Percentiles rank a stretch among this genome's conserved stretches.
phyloP scores from a whole-genome alignment of 2,113 vertebrate species.

The Cynocephalus volans region DNA sequence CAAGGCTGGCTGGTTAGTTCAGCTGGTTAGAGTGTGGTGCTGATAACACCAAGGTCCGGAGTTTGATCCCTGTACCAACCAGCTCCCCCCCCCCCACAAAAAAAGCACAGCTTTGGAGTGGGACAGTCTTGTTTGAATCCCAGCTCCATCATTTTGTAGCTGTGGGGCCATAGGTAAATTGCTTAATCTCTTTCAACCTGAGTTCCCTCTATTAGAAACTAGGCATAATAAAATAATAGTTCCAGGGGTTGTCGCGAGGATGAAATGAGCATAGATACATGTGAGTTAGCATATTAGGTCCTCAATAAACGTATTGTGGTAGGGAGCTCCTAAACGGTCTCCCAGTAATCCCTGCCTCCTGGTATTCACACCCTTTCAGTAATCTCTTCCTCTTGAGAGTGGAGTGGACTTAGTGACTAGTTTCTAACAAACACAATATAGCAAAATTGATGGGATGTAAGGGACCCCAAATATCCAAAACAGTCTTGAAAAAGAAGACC shows the following conservation, averaged over 20 bases:
- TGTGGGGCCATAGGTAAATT: neutral
- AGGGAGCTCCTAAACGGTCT: neutral
- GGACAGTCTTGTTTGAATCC: neutral
- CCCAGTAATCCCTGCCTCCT: neutral
- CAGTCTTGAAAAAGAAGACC: neutral
- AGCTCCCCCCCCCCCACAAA: too few relatives aligned
- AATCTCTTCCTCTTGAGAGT: neutral
- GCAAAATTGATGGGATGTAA: neutral
- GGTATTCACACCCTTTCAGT: neutral
- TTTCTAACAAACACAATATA: neutral
- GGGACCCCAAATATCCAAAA: neutral
- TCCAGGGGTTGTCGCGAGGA: neutral
- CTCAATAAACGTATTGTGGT: neutral
- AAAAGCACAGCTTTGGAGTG: neutral
- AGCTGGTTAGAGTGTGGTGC: too few relatives aligned
- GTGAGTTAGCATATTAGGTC: neutral
- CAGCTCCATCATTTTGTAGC: neutral
- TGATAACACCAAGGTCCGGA: too few relatives aligned
- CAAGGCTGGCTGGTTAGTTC: too few relatives aligned
- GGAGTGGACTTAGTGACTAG: neutral
- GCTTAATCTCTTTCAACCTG: neutral
- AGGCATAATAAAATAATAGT: neutral
- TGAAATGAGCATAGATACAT: neutral
- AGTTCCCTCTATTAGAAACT: neutral
- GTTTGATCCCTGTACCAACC: too few relatives aligned